Evolutionary conservation across 2,113 vertebrate genomes (phyloP), one percentile per base, ranked within the genome.

Genomic region (Dendropsophus ebraccatus): DNA sequence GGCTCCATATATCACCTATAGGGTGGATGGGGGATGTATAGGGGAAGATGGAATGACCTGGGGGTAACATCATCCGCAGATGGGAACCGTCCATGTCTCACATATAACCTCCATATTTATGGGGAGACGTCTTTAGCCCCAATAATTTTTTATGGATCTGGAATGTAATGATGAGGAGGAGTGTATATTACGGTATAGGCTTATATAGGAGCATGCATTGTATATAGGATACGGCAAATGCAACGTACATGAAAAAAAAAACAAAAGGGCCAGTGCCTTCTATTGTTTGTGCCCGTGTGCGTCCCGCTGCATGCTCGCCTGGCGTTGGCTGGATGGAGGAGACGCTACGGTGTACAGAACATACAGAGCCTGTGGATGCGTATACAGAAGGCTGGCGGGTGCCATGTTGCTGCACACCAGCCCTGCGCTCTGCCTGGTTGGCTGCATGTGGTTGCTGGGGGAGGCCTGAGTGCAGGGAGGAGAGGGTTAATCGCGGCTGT

Each of bases 391-490:
- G 50, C 49, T 32, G 74, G 41, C 70, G 47, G 47, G 14, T 17
- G 62, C 30, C 62, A 28, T 76, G 73, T 76, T n/a, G 19, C 4
- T 14, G 41, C 69, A 37, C 8, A 23, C 35, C 54, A 58, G 58
- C 58, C 58, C 49, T n/a, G n/a, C n/a, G n/a, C n/a, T n/a, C 58
- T 28, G 73, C 45, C 12, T 50, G 73, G 73, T 49, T 75, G 73
- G 73, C n/a, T 52, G 74, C 74, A 77, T 52, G 74, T 52, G 74
- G 74, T 28, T 76, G 73, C 47, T 76, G 74, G 74, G 45, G 74
- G n/a, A 52, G 74, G 74, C 74, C 74, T 77, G 74, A 41, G 67
- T 25, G 17, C 6, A 49, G 74, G 0, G 47, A 30, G 28, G 47
- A 77, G n/a, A 32, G 74, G 47, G 74, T 77, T 77, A 77, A 77